A percentile compares a stretch with the other conserved stretches of the same genome.
phyloP scores from a whole-genome alignment of 2,797 vertebrate species.

The Hydrocynus forskahlii region DNA sequence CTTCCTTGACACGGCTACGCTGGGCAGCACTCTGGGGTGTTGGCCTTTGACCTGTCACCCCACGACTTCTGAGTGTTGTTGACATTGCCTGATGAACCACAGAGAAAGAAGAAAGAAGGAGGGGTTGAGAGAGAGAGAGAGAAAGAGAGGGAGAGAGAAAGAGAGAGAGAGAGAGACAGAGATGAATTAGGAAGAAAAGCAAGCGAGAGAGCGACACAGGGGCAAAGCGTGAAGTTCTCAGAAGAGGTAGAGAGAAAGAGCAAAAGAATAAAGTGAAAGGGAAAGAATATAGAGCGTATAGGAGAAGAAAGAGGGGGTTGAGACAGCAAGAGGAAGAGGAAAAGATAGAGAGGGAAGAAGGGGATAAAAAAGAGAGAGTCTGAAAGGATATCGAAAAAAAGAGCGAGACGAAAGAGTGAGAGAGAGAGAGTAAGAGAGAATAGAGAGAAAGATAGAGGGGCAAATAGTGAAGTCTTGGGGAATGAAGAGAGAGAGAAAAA shows the following conservation, averaged over 20 bases:
- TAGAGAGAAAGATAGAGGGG: not conserved
- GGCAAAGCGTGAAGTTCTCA: too few species aligned
- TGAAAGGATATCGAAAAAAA: too few species aligned
- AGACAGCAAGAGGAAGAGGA: too few species aligned
- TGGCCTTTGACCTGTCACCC: conserved; percentile 78
- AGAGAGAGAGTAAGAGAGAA: not conserved
- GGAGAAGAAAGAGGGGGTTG: too few species aligned
- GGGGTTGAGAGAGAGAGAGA: not conserved
- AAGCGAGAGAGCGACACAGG: not conserved
- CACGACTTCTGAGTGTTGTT: conserved; percentile 75
- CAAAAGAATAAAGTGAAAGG: too few species aligned
- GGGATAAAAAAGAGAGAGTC: too few species aligned
- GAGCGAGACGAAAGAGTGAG: too few species aligned
- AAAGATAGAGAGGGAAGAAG: too few species aligned
- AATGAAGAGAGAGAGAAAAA: too few species aligned
- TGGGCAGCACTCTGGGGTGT: conserved; percentile 65
- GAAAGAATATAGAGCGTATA: too few species aligned
- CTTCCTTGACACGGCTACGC: conserved; percentile 78
- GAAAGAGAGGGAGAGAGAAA: not conserved
- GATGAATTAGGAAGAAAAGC: too few species aligned
- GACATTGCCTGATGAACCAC: conserved; percentile 70
- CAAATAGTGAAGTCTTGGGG: not conserved
- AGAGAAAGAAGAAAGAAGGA: conserved; percentile 62
- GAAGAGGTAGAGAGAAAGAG: too few species aligned
- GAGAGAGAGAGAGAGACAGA: not conserved